Percentiles rank a stretch among this genome's conserved stretches.
Conservation (phyloP, 1,140 invertebrate genomes). For the Dendrolimus punctatus region DNA sequence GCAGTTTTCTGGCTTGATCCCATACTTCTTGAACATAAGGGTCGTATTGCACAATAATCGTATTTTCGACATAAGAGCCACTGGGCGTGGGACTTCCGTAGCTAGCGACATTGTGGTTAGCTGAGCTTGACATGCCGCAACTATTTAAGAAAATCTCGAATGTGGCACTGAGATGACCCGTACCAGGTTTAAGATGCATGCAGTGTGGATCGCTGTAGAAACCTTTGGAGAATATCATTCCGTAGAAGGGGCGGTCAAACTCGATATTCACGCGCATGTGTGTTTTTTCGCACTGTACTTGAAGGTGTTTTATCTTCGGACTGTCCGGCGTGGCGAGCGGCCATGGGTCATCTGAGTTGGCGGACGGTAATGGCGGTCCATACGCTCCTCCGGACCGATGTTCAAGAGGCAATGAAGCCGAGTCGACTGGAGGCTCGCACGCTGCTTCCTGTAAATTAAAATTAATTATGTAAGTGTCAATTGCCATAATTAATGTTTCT, state of each 20-base stretch:
- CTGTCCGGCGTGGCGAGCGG: constrained; percentile 87
- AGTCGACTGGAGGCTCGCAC: constrained; percentile 84
- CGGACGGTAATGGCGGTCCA: constrained; percentile 77
- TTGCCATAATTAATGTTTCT: constrained; percentile 1
- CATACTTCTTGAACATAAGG: constrained; percentile 94
- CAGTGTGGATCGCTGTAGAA: constrained; percentile 93
- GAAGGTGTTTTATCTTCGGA: constrained; percentile 91
- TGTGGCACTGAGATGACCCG: constrained; percentile 90
- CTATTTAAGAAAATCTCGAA: constrained; percentile 94
- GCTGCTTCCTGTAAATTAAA: constrained; percentile 76
- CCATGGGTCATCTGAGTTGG: constrained; percentile 83
- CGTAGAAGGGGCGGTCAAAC: constrained; percentile 95
- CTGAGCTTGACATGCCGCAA: constrained; percentile 92
- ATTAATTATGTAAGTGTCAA: constrained; percentile 9
- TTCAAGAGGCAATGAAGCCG: constrained; percentile 83
- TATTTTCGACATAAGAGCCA: constrained; percentile 95
- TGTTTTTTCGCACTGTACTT: constrained; percentile 96
- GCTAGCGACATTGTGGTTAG: constrained; percentile 85
- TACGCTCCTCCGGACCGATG: constrained; percentile 79
- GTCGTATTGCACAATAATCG: constrained; percentile 96
- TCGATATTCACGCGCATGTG: constrained; percentile 96
- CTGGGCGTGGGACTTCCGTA: constrained; percentile 89
- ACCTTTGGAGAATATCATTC: constrained; percentile 96
- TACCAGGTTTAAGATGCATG: constrained; percentile 91
- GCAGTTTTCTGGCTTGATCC: constrained; percentile 86